phyloP scores from a whole-genome alignment of 2,113 vertebrate genomes.

The Mugil cephalus region DNA sequence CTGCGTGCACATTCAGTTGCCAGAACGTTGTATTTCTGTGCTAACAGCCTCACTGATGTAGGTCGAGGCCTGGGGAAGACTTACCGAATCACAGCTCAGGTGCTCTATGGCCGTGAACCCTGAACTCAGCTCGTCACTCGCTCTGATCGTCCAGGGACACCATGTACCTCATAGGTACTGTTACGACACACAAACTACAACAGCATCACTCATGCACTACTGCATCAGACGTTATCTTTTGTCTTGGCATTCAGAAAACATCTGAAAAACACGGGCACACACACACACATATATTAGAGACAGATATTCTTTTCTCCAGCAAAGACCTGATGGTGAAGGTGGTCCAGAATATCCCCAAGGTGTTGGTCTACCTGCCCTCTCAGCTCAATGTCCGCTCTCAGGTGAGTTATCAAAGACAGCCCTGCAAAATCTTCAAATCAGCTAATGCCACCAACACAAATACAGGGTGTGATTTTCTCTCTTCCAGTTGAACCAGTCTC shows the following conservation, averaged over 20 bases:
- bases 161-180: slow-evolving; percentile 80
- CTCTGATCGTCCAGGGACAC: slow-evolving; percentile 81
- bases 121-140: slow-evolving; percentile 80
- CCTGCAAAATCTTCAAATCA: background rate
- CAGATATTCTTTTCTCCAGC: slow-evolving; percentile 73
- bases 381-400: slow-evolving; percentile 79
- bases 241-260: too few species aligned
- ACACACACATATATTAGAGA: slow-evolving; percentile 8
- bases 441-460: too few species aligned
- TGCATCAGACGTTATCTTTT: background rate
- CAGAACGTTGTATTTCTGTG: background rate
- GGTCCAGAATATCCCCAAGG: slow-evolving; percentile 81
- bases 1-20: background rate
- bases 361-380: slow-evolving; percentile 76
- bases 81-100: slow-evolving; percentile 81
- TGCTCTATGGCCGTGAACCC: slow-evolving; percentile 82
- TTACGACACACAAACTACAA: background rate
- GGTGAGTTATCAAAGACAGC: slow-evolving; percentile 56
- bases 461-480: background rate
- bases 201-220: background rate
- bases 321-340: slow-evolving; percentile 84
- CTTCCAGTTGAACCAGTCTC: slow-evolving; percentile 77
- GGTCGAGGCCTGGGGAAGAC: slow-evolving; percentile 80
- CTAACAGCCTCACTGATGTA: slow-evolving; percentile 31
- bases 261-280: background rate